Conservation (phyloP, 2,888 invertebrate species). For the Habrosyne pyritoides region DNA sequence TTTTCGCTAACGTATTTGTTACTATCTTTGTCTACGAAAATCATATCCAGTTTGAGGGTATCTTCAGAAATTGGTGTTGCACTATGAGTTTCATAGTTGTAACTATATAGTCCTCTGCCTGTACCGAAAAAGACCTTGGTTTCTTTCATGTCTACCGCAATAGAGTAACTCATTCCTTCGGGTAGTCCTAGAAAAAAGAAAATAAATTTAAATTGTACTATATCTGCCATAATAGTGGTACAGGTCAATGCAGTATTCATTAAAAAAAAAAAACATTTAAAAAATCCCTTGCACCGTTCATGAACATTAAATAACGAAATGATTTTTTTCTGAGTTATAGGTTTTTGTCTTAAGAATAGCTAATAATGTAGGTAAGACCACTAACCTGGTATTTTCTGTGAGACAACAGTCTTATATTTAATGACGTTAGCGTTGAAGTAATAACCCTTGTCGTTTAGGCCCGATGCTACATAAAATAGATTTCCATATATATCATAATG, state of each 20-base stretch:
- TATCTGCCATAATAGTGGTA: too few relatives aligned
- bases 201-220: slow-evolving; percentile 9
- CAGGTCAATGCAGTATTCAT: too few relatives aligned
- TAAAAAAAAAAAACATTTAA: too few relatives aligned
- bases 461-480: slow-evolving; percentile 63
- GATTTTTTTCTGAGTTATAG: too few relatives aligned
- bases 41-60: slow-evolving; percentile 56
- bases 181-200: slow-evolving; percentile 56
- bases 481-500: slow-evolving; percentile 67
- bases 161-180: slow-evolving; percentile 61
- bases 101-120: slow-evolving; percentile 60
- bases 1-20: slow-evolving; percentile 67
- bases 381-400: slow-evolving; percentile 60
- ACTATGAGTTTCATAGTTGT: slow-evolving; percentile 54
- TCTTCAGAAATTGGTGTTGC: slow-evolving; percentile 51
- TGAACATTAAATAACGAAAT: too few relatives aligned
- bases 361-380: not conserved
- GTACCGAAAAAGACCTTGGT: slow-evolving; percentile 67
- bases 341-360: not conserved
- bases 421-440: slow-evolving; percentile 59
- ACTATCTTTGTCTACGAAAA: slow-evolving; percentile 66
- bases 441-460: slow-evolving; percentile 49
- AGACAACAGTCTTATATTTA: slow-evolving; percentile 40
- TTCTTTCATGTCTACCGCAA: slow-evolving; percentile 63
- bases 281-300: too few relatives aligned